These are phyloP conservation scores for Apamea sordens DNA, from an alignment of 2,888 invertebrate genomes.

Conservation along the genomic window DNA sequence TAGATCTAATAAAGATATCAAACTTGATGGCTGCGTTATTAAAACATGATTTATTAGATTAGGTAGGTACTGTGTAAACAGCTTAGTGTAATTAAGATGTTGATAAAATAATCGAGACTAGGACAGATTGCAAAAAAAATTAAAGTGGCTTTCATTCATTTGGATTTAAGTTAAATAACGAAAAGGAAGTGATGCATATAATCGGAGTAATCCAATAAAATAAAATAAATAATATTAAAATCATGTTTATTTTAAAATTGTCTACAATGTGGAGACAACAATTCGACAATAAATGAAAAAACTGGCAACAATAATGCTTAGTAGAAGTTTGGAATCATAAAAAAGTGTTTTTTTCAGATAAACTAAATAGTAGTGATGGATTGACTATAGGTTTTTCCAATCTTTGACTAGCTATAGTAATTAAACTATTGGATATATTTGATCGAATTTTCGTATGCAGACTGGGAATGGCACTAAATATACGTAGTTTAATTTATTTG, in stretches of 20 bases:
- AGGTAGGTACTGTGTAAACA: constrained; percentile 73
- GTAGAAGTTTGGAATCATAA: too few species aligned
- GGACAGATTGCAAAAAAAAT: constrained; percentile 13
- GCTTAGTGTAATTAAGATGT: constrained; percentile 65
- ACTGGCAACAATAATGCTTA: not conserved
- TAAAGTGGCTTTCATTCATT: not conserved
- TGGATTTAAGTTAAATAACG: not conserved
- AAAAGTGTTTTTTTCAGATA: too few species aligned
- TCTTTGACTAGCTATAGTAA: too few species aligned
- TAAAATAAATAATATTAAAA: not conserved
- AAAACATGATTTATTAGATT: constrained; percentile 80
- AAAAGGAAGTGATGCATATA: not conserved
- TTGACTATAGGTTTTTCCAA: too few species aligned
- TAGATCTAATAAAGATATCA: constrained; percentile 85
- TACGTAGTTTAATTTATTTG: too few species aligned
- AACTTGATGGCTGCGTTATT: constrained; percentile 79
- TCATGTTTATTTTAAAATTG: not conserved
- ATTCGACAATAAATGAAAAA: not conserved
- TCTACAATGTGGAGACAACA: not conserved
- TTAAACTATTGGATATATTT: too few species aligned
- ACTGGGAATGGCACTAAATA: too few species aligned
- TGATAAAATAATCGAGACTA: constrained; percentile 55
- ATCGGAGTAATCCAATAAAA: not conserved
- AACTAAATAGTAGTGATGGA: too few species aligned
- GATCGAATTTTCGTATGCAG: too few species aligned